These are phyloP conservation scores for Australoheros facetus DNA, from an alignment of 2,797 vertebrate species.

Conservation along the genomic window DNA sequence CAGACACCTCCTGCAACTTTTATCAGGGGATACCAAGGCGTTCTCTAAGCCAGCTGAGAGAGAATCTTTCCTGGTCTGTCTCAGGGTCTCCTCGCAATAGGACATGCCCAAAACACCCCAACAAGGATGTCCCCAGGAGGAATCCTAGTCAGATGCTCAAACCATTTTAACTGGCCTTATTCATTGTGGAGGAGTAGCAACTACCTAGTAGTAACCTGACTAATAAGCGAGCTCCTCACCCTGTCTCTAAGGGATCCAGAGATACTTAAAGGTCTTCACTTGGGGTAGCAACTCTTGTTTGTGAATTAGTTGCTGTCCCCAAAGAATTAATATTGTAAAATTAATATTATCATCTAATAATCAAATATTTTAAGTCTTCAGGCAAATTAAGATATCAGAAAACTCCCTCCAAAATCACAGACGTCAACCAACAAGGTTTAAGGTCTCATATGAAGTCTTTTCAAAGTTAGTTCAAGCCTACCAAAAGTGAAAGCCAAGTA, in stretches of 20 bases:
- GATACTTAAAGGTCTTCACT: too few relatives aligned
- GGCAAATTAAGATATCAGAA: neutral
- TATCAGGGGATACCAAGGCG: neutral
- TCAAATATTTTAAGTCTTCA: neutral
- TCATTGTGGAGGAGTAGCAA: neutral
- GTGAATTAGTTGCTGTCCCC: too few relatives aligned
- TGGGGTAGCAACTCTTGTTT: too few relatives aligned
- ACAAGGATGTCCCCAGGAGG: neutral
- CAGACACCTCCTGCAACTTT: neutral
- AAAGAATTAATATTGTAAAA: too few relatives aligned
- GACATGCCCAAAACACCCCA: neutral
- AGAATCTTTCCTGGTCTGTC: neutral
- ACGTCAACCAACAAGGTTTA: neutral
- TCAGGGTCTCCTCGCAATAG: neutral
- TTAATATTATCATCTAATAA: too few relatives aligned
- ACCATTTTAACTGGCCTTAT: neutral
- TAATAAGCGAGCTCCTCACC: neutral
- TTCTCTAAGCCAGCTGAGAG: neutral
- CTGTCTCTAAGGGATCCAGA: neutral
- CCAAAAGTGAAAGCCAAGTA: neutral
- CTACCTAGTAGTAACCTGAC: neutral
- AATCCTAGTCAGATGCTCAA: neutral
- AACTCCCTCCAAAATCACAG: neutral
- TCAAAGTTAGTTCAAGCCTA: neutral
- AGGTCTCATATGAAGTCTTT: neutral